Evolutionary conservation across 2,888 invertebrate species (phyloP), one percentile per base, ranked within the genome.

Genomic region (Quadroppia sp.): DNA sequence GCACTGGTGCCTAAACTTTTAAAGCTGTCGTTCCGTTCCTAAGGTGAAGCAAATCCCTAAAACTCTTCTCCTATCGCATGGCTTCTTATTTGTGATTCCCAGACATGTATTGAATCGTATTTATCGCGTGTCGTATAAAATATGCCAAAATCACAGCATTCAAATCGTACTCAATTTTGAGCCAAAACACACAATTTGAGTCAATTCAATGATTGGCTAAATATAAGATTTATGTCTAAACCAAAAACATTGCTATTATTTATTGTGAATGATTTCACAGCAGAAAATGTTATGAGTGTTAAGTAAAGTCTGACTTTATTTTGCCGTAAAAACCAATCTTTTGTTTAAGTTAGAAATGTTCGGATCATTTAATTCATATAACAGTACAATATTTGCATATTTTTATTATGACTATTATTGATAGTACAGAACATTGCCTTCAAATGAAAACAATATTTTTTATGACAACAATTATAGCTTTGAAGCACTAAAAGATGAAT

Each of bases 121-220:
- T 53, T 20, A 53, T 53, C 53, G 53, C 53, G 53, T 53, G 53
- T 53, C n/a, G n/a, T n/a, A n/a, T 53, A 53, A 53, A 23, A 6
- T 20, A 53, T 53, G 20, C 53, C 53, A 53, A 20, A 53, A 53
- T 20, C 53, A 53, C 23, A 53, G 23, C 53, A n/a, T n/a, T n/a
- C n/a, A n/a, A n/a, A n/a, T 53, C 53, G 53, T 13, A 20, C 53
- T 53, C 53, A 53, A 20, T 53, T n/a, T 20, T 20, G 25, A 25
- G 48, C 6, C 15, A 15, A 48, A 48, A 2, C 23, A 23, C 7
- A 23, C 25, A 20, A 15, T n/a, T 53, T 53, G 7, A 25, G 20
- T 23, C 6, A 7, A 53, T 53, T 53, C 20, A 53, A 53, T 7
- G 53, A 20, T 25, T 36, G 36, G n/a, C 7, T 4, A 53, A 15